Conservation (phyloP, 2,888 invertebrate species). For the Pseudococcus jackbeardsleyi region DNA sequence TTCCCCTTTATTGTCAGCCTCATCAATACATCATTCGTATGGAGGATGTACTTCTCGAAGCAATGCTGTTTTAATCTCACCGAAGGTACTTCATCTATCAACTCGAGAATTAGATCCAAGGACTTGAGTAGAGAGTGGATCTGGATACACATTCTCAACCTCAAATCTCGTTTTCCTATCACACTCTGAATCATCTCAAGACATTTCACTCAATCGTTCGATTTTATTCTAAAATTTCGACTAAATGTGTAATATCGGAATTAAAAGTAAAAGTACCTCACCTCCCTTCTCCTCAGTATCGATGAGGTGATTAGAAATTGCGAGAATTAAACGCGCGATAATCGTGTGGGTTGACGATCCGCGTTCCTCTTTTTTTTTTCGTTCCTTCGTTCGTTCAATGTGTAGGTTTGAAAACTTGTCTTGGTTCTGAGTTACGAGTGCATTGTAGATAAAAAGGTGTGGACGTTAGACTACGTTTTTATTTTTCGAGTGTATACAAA, state of each 20-base stretch:
- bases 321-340: neutral
- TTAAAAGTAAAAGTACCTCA: neutral
- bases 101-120: too few species aligned
- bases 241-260: neutral
- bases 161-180: too few species aligned
- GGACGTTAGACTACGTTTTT: neutral
- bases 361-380: neutral
- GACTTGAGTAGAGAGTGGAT: too few species aligned
- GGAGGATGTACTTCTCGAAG: too few species aligned
- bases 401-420: conserved; percentile 49
- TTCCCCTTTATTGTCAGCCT: too few species aligned
- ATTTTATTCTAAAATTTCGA: too few species aligned
- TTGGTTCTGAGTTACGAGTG: conserved; percentile 32
- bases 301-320: conserved; percentile 29
- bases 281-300: neutral
- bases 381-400: neutral
- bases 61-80: too few species aligned
- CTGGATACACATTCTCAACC: too few species aligned
- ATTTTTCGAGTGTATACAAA: neutral
- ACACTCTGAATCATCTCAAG: too few species aligned
- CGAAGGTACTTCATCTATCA: too few species aligned
- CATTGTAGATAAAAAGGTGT: conserved; percentile 44
- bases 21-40: too few species aligned
- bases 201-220: too few species aligned
- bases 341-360: conserved; percentile 32